A percentile compares a stretch with the other conserved stretches of the same genome.
Conservation (phyloP, 2,113 vertebrate genomes). For the western clawed frog (Xenopus tropicalis) region UCB_Xtro_10.0 CM004451.2:80124001-80124500, state of each 20-base stretch:
- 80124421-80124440: no score
- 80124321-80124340: no score
- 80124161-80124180: conserved; percentile 1
- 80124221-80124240: background rate
- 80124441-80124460: no score
- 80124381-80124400: no score
- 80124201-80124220: background rate
- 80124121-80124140: background rate
- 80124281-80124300: background rate
- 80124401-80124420: no score
- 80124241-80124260: background rate
- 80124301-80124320: no score
- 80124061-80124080: background rate
- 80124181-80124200: background rate
- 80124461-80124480: no score
- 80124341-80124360: no score
- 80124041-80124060: background rate
- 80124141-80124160: background rate
- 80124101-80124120: background rate
- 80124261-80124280: background rate
- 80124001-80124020: background rate
- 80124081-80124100: background rate
- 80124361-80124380: no score
- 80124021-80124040: background rate
- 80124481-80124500: no score